A percentile compares a stretch with the other conserved stretches of the same genome.
These are phyloP conservation scores for Oryzias woworae DNA, from an alignment of 2,113 vertebrate genomes.

Conservation along the genomic window DNA sequence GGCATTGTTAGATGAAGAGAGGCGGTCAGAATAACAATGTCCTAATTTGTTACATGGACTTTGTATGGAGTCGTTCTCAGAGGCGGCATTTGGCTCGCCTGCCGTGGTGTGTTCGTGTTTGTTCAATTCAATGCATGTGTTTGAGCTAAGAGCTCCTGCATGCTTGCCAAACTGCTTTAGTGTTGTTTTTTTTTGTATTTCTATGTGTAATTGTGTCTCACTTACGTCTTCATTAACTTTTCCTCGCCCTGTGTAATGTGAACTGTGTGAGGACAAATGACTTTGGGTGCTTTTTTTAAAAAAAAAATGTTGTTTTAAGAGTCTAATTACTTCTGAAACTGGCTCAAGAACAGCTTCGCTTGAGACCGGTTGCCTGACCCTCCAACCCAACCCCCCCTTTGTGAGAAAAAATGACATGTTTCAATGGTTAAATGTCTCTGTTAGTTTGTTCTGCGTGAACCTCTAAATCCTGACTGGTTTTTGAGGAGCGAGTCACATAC, in stretches of 20 bases:
- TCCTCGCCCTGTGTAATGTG: constrained; percentile 77
- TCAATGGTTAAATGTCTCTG: constrained; percentile 75
- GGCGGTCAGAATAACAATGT: constrained; percentile 77
- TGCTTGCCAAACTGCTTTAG: constrained; percentile 81
- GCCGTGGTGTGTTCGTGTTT: constrained; percentile 80
- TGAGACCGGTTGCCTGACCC: constrained; percentile 49
- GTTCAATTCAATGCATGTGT: constrained; percentile 82
- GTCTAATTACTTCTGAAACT: constrained; percentile 67
- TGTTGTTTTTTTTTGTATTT: constrained; percentile 78
- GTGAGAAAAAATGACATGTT: constrained; percentile 76
- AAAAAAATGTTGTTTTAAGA: constrained; percentile 65
- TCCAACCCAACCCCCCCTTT: constrained; percentile 39
- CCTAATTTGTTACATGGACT: constrained; percentile 81
- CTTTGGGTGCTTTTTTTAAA: constrained; percentile 69
- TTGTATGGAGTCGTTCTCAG: constrained; percentile 79
- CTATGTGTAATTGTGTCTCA: constrained; percentile 78
- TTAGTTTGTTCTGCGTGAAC: constrained; percentile 80
- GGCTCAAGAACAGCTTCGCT: constrained; percentile 63
- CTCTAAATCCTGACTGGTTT: constrained; percentile 81
- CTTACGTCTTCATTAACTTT: constrained; percentile 73
- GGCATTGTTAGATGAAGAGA: constrained; percentile 67
- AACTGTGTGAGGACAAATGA: constrained; percentile 76
- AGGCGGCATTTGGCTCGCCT: constrained; percentile 75
- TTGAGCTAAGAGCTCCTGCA: constrained; percentile 81
- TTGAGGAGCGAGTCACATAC: constrained; percentile 84